Percentiles rank a stretch among this genome's conserved stretches.
Conservation (phyloP, 2,113 vertebrate genomes). For the Hassar affinis region DNA sequence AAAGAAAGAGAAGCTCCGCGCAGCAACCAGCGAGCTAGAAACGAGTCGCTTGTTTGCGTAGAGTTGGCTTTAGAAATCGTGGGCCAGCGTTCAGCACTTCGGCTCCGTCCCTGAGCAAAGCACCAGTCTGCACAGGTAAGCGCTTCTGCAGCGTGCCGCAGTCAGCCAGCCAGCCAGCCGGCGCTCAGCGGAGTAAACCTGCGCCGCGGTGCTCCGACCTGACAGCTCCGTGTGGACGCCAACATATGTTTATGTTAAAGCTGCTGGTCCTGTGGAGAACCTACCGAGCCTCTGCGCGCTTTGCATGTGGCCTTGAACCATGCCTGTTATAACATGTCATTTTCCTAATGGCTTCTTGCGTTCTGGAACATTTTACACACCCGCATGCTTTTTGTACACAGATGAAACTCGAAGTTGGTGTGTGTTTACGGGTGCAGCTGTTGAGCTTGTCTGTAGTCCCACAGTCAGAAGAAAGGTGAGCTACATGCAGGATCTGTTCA, state of each 20-base stretch:
- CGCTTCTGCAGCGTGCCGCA: conserved; percentile 12
- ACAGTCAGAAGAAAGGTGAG: neutral
- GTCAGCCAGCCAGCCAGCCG: neutral
- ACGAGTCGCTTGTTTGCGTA: conserved; percentile 18
- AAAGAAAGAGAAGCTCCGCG: conserved; percentile 12
- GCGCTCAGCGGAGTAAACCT: too few species aligned
- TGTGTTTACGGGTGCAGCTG: conserved; percentile 30
- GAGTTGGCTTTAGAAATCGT: conserved; percentile 28
- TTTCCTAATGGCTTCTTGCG: neutral
- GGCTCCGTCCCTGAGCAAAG: neutral
- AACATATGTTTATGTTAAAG: too few species aligned
- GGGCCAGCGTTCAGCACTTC: neutral
- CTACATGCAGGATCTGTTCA: neutral
- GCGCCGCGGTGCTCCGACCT: too few species aligned
- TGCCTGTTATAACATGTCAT: conserved; percentile 14
- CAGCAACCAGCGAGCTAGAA: conserved; percentile 20
- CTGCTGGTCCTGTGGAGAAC: neutral
- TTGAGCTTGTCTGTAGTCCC: conserved; percentile 23
- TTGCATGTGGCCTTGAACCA: conserved; percentile 39
- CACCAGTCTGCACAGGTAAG: conserved; percentile 46
- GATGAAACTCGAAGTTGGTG: neutral
- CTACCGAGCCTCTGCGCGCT: neutral
- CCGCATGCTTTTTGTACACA: too few species aligned
- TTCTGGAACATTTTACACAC: neutral
- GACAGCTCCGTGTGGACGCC: neutral